phyloP scores from a whole-genome alignment of 30 jellyfish, hydroid and myxozoan genomes.

The Rhopilema esculentum region DNA sequence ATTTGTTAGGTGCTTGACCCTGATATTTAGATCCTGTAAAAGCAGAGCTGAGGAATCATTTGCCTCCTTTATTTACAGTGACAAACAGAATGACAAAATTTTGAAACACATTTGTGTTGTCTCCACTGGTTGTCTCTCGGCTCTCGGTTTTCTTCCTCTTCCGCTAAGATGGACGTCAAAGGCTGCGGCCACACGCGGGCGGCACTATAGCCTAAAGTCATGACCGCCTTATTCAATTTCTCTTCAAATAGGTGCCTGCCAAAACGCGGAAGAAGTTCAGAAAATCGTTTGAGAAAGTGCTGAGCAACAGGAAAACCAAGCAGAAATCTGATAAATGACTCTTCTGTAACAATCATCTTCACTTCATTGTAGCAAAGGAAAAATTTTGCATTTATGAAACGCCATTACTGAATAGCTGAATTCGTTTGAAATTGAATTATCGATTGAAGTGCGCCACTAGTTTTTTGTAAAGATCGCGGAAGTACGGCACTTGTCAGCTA shows the following conservation, averaged over 20 bases:
- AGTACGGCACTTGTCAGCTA: constrained; percentile 28
- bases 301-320: constrained; percentile 41
- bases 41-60: too few species aligned
- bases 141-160: background rate
- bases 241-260: background rate
- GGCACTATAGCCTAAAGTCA: background rate
- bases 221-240: background rate
- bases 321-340: constrained; percentile 8
- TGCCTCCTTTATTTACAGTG: too few species aligned
- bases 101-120: too few species aligned
- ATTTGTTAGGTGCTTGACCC: too few species aligned
- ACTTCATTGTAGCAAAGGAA: background rate
- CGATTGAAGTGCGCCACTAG: background rate
- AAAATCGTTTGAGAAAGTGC: constrained; percentile 18
- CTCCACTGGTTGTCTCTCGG: too few species aligned
- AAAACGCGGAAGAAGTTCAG: constrained; percentile 79
- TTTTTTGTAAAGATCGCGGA: constrained; percentile 36
- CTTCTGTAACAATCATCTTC: background rate
- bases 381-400: background rate
- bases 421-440: background rate
- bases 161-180: background rate
- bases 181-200: background rate
- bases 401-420: background rate
- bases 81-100: too few species aligned
- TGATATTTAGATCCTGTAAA: too few species aligned